Conservation (phyloP, 2,113 vertebrate genomes). For the cat (Felis catus) region DNA sequence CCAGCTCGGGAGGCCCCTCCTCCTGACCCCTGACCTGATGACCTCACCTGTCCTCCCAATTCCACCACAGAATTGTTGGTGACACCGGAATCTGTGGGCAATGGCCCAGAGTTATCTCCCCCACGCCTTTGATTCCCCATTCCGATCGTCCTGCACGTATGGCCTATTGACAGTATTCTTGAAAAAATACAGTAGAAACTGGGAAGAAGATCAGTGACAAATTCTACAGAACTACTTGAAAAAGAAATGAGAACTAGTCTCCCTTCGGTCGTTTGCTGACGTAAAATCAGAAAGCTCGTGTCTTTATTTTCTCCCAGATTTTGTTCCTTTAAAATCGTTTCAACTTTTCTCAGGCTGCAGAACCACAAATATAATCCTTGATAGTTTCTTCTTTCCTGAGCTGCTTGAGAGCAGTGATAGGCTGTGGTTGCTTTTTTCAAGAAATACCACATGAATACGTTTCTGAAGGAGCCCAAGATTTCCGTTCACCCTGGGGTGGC, state of each 20-base stretch:
- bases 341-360: background rate
- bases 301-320: background rate
- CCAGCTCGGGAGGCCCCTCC: rapidly evolving
- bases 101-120: background rate
- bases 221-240: too few relatives aligned
- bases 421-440: background rate
- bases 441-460: background rate
- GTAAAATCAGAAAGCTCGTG: background rate
- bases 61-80: background rate
- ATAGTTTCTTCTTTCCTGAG: background rate
- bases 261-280: background rate
- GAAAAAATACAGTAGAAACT: background rate
- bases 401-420: background rate
- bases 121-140: rapidly evolving
- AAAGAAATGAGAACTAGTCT: background rate
- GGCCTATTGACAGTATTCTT: background rate
- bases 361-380: background rate
- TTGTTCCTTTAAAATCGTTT: background rate
- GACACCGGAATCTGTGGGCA: rapidly evolving
- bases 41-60: background rate
- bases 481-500: rapidly evolving
- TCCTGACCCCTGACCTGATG: background rate
- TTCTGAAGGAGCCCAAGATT: background rate
- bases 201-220: background rate
- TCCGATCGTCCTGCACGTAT: background rate